Evolutionary conservation across 2,888 invertebrate genomes (phyloP).

Genomic region (Calephelis perditalis): DNA sequence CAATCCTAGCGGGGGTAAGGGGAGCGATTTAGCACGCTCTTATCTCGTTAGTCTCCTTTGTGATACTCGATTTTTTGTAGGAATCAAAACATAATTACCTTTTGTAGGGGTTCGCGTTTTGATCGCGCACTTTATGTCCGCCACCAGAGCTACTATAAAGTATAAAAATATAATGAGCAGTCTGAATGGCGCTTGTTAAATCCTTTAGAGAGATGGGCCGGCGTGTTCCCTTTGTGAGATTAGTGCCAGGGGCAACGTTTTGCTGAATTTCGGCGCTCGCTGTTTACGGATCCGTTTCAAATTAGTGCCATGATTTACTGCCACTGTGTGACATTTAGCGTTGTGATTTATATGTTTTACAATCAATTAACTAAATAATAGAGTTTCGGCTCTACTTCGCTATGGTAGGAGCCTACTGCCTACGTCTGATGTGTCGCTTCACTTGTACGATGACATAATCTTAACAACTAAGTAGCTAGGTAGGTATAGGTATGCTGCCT

Average conservation of each 20-base stretch:
- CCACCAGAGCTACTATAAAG: constrained; percentile 69
- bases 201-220: constrained; percentile 67
- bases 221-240: constrained; percentile 63
- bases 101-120: constrained; percentile 77
- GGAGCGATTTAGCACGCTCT: constrained; percentile 76
- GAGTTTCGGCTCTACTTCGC: neutral
- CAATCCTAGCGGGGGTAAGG: constrained; percentile 69
- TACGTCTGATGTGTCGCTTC: neutral
- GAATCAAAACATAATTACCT: constrained; percentile 79
- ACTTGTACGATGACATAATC: neutral
- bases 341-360: constrained; percentile 48
- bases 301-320: constrained; percentile 69
- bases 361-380: constrained; percentile 19
- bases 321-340: constrained; percentile 48
- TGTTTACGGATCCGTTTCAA: constrained; percentile 65
- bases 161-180: constrained; percentile 77
- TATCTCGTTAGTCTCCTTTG: constrained; percentile 79
- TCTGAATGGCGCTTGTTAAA: constrained; percentile 75
- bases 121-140: constrained; percentile 73
- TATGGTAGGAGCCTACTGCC: neutral
- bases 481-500: too few relatives aligned
- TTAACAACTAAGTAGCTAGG: too few relatives aligned
- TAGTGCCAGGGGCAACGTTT: constrained; percentile 47
- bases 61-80: constrained; percentile 75
- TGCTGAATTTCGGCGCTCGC: constrained; percentile 46